Base-by-base conservation (phyloP, 1,140 invertebrate genomes). In the Matsumurasca onukii region DNA sequence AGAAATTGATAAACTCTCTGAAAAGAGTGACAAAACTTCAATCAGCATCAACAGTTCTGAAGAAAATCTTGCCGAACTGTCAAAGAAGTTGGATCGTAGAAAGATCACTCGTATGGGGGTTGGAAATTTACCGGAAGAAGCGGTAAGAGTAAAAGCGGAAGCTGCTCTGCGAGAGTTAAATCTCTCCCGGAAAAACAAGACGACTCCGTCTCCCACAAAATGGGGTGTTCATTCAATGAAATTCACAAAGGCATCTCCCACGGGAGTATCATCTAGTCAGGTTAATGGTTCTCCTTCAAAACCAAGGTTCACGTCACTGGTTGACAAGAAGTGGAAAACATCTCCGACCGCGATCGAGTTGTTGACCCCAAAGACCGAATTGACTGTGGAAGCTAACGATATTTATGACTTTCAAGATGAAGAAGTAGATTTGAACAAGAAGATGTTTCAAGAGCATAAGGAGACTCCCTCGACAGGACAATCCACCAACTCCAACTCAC, bases 91-190 rank as follows among this genome's bases (percentile, higher is more conserved):
- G 3, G 62, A 65, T 48, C n/a, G 39, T 3, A 65, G 62, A 45
- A 65, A 65, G 31, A 24, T 39, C 31, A 22, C 22, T 12, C 22
- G 31, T 17, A 65, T 59, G 55, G 34, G 34, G 5, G n/a, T n/a
- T n/a, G 49, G 59, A 13, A 45, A 45, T 25, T 48, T 68, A 22
- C 57, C 55, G n/a, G 51, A 61, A 52, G 68, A 69, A 30, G 62
- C 62, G 0, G 51, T 69, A 17, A 51, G 62, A 52, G 52, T 69
- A 1, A 69, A 69, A 52, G 68, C 68, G 1, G 68, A 69, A 69
- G 68, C 68, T 1, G 68, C 68, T 55, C 25, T 69, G 22, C 45
- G 61, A 13, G 68, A 69, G 29, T 51, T 69, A 1, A 69, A 65
- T 34, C 49, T 55, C 25, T 25, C 66, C 1, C n/a, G 29, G 24